A percentile compares a stretch with the other conserved stretches of the same genome.
These are phyloP conservation scores for Tupaia chinensis DNA, from an alignment of 2,113 vertebrate genomes.

Conservation along the genomic window DNA sequence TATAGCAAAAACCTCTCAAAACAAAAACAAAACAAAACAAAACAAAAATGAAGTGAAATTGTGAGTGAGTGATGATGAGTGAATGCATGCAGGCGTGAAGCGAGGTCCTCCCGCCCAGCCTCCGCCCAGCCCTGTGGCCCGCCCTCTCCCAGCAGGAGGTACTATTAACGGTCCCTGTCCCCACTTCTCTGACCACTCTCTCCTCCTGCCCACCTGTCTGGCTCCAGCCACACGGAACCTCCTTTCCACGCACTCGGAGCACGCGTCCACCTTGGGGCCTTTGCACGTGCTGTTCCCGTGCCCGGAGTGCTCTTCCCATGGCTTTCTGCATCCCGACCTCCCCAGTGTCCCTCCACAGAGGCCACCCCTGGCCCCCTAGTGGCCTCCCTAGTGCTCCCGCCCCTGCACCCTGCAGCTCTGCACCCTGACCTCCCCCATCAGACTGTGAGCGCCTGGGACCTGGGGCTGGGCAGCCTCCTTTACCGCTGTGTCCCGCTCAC, in stretches of 20 bases:
- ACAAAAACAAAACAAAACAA: too few relatives aligned
- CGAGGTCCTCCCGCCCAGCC: not conserved
- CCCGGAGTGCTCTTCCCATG: not conserved
- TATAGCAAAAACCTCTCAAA: too few relatives aligned
- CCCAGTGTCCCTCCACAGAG: fast-evolving
- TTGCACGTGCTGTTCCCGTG: not conserved
- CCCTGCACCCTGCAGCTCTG: fast-evolving
- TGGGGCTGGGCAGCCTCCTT: not conserved
- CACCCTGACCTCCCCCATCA: not conserved
- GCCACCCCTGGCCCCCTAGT: not conserved
- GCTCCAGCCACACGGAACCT: fast-evolving
- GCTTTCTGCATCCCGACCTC: not conserved
- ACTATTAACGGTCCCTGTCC: fast-evolving
- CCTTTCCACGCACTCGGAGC: not conserved
- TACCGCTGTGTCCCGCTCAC: not conserved
- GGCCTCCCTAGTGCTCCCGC: not conserved
- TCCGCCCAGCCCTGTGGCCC: not conserved
- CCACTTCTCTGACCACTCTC: not conserved
- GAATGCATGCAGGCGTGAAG: fast-evolving
- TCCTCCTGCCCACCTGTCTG: not conserved
- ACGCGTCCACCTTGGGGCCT: not conserved
- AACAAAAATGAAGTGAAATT: not conserved
- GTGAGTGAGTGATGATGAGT: too few relatives aligned
- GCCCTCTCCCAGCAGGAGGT: fast-evolving
- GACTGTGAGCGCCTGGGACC: not conserved